Evolutionary conservation across 2,113 vertebrate species (phyloP).

Genomic region (Nesoenas mayeri): DNA sequence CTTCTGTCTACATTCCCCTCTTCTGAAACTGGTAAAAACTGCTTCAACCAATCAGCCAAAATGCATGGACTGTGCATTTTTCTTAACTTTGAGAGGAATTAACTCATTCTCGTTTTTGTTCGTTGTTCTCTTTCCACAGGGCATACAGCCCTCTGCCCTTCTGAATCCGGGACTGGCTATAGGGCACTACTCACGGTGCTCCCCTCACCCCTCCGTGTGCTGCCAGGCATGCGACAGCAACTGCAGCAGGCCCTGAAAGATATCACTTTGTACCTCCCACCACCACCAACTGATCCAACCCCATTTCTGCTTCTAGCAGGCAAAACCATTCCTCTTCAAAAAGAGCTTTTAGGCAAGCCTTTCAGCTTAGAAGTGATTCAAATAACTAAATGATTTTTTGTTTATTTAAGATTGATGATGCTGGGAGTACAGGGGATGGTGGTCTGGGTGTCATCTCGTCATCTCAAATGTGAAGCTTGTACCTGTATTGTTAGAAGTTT

Average conservation of each 20-base stretch:
- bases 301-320: not conserved
- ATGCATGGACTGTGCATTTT: not conserved
- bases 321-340: not conserved
- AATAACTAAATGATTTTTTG: not conserved
- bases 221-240: not conserved
- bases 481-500: not conserved
- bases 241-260: not conserved
- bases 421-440: not conserved
- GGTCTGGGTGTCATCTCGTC: not conserved
- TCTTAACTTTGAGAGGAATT: not conserved
- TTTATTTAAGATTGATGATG: not conserved
- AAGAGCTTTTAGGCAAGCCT: not conserved
- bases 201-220: not conserved
- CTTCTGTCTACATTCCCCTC: not conserved
- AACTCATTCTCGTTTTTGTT: not conserved
- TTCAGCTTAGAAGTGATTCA: not conserved
- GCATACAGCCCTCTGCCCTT: rapidly evolving
- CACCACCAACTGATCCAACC: not conserved
- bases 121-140: not conserved
- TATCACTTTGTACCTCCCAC: not conserved
- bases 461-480: not conserved
- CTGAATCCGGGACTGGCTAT: not conserved
- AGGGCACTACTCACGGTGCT: not conserved
- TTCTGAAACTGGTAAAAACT: not conserved
- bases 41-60: not conserved